phyloP scores from a whole-genome alignment of 2,888 invertebrate genomes.

The Lasioglossum lativentre region DNA sequence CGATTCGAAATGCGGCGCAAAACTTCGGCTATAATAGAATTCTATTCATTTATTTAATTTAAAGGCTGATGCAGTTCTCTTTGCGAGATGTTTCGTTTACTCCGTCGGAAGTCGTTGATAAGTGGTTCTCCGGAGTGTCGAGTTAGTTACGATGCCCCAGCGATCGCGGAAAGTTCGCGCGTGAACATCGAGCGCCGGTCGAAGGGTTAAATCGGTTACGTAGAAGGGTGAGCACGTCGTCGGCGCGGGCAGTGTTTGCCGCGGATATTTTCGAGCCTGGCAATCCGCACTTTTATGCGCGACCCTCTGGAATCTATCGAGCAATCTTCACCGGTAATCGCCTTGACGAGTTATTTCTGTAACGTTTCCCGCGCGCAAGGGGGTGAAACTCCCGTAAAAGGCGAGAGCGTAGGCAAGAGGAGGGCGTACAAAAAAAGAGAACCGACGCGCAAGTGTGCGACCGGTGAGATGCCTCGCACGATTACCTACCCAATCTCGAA shows the following conservation, averaged over 20 bases:
- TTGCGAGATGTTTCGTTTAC: conserved; percentile 35
- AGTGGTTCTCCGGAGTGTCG: conserved; percentile 30
- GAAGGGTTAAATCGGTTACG: conserved; percentile 59
- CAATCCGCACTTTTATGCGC: conserved; percentile 55
- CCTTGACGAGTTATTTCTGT: conserved; percentile 67
- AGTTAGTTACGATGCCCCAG: conserved; percentile 28
- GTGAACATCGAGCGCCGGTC: conserved; percentile 47
- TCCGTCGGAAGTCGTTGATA: conserved; percentile 44
- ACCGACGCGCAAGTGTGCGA: conserved; percentile 56
- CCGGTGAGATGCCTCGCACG: conserved; percentile 71
- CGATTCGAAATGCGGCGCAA: too few species aligned
- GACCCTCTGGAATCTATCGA: conserved; percentile 56
- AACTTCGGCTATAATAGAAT: too few species aligned
- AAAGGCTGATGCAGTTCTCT: background rate
- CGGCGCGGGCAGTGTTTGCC: conserved; percentile 31
- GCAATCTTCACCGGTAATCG: conserved; percentile 62
- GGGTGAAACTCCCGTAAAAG: conserved; percentile 59
- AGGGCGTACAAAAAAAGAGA: conserved; percentile 61
- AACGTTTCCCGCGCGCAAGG: conserved; percentile 56
- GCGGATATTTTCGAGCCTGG: conserved; percentile 60
- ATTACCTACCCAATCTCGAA: conserved; percentile 83
- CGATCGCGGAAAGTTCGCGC: conserved; percentile 51
- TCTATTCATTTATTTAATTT: too few species aligned
- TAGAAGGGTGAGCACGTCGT: conserved; percentile 28
- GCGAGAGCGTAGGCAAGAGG: conserved; percentile 43